A percentile compares a stretch with the other conserved stretches of the same genome.
Conservation (phyloP, 2,113 vertebrate species). For the Amblyopsis rosae region DNA sequence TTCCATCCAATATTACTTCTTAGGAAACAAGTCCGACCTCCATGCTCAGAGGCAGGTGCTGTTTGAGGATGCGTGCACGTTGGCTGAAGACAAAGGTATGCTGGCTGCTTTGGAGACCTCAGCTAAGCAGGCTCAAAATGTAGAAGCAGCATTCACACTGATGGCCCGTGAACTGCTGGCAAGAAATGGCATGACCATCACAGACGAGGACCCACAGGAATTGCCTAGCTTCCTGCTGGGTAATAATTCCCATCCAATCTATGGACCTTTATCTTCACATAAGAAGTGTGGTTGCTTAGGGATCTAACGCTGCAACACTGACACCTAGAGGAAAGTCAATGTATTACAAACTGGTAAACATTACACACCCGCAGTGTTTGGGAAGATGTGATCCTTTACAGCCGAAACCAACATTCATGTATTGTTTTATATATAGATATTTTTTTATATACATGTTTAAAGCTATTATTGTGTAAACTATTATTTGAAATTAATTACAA, state of each 20-base stretch:
- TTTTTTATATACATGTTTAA: no score
- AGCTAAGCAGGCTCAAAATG: conserved; percentile 75
- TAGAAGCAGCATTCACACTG: conserved; percentile 64
- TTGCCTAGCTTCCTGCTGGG: conserved; percentile 55
- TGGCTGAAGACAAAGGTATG: conserved; percentile 84
- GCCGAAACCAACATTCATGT: no score
- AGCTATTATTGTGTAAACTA: no score
- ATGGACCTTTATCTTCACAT: conserved; percentile 31
- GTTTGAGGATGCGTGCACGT: conserved; percentile 88
- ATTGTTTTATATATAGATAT: no score
- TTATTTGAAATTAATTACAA: no score
- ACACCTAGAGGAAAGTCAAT: background rate
- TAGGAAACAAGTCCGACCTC: conserved; percentile 92
- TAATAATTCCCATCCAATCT: conserved; percentile 78
- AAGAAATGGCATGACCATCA: conserved; percentile 57
- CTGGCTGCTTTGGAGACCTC: conserved; percentile 92
- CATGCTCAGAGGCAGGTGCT: conserved; percentile 82
- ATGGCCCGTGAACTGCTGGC: conserved; percentile 70
- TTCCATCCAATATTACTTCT: background rate
- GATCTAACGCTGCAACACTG: background rate
- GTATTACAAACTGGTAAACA: background rate
- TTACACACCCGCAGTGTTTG: no score
- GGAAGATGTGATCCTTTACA: no score
- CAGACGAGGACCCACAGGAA: conserved; percentile 70
- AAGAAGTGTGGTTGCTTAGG: conserved; percentile 81